Evolutionary conservation across 2,888 invertebrate genomes (phyloP).

Genomic region (Chloromyia formosa): DNA sequence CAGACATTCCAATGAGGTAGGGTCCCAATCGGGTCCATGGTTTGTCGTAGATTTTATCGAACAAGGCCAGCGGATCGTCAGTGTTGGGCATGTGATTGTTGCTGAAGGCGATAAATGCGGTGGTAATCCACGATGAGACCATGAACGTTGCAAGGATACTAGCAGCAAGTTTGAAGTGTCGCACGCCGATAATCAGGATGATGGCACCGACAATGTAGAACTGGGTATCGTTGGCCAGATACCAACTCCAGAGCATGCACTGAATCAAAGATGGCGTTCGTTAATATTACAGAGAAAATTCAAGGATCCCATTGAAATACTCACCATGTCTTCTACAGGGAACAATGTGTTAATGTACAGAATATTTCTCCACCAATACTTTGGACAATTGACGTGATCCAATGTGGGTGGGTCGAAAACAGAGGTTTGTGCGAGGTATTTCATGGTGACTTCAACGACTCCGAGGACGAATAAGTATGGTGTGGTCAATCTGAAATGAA

Average conservation of each 20-base stretch:
- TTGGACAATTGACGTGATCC: slow-evolving; percentile 83
- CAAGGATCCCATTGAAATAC: slow-evolving; percentile 48
- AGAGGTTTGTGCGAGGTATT: slow-evolving; percentile 82
- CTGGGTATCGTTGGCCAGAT: slow-evolving; percentile 86
- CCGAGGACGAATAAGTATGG: slow-evolving; percentile 86
- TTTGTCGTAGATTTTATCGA: slow-evolving; percentile 90
- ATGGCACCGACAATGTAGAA: slow-evolving; percentile 85
- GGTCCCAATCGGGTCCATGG: slow-evolving; percentile 88
- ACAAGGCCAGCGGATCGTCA: slow-evolving; percentile 83
- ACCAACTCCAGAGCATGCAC: slow-evolving; percentile 95
- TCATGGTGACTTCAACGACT: slow-evolving; percentile 85
- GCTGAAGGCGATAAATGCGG: slow-evolving; percentile 80
- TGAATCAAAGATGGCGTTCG: slow-evolving; percentile 59
- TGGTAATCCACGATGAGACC: slow-evolving; percentile 80
- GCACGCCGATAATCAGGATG: slow-evolving; percentile 80
- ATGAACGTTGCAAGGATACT: slow-evolving; percentile 72
- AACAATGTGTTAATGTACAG: slow-evolving; percentile 87
- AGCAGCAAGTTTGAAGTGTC: slow-evolving; percentile 80
- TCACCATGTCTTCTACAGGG: slow-evolving; percentile 85
- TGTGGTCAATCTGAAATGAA: slow-evolving; percentile 73
- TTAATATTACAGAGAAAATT: no score
- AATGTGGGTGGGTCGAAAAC: slow-evolving; percentile 84
- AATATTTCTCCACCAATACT: slow-evolving; percentile 89
- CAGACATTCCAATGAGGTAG: slow-evolving; percentile 84
- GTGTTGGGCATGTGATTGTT: slow-evolving; percentile 81